Percentiles rank a stretch among this genome's conserved stretches.
Evolutionary conservation across 2,888 invertebrate genomes (phyloP).

Genomic region (Amphipyra tragopoginis): DNA sequence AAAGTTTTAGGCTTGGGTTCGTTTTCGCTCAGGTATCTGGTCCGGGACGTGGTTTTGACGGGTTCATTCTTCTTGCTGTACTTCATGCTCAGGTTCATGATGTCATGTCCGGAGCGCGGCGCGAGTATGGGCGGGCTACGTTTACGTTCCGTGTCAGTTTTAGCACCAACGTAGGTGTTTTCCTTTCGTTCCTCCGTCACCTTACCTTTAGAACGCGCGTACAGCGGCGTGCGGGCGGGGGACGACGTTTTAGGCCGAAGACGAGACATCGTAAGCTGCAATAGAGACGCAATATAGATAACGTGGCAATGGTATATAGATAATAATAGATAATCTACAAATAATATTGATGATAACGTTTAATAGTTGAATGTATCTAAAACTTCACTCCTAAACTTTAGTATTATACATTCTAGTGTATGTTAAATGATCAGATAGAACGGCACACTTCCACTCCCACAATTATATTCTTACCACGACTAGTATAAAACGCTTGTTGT

Average conservation of each 20-base stretch:
- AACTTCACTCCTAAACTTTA: constrained; percentile 62
- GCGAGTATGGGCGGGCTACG: constrained; percentile 69
- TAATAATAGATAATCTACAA: constrained; percentile 10
- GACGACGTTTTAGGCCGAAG: constrained; percentile 81
- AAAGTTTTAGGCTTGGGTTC: constrained; percentile 82
- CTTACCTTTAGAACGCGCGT: constrained; percentile 80
- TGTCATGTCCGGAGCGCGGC: constrained; percentile 77
- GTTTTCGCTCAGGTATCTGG: constrained; percentile 76
- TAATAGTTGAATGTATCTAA: constrained; percentile 33
- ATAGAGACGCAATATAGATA: constrained; percentile 37
- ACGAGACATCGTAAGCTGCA: constrained; percentile 83
- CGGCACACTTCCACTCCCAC: constrained; percentile 75
- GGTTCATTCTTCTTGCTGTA: constrained; percentile 79
- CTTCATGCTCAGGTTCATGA: constrained; percentile 73
- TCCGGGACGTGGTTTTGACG: constrained; percentile 73
- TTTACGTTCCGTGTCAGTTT: constrained; percentile 73
- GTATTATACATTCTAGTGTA: constrained; percentile 62
- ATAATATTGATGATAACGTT: constrained; percentile 7
- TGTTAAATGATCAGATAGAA: constrained; percentile 70
- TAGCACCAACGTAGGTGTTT: constrained; percentile 82
- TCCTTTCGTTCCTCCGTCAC: constrained; percentile 85
- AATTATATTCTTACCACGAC: constrained; percentile 78
- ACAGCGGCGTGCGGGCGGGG: constrained; percentile 77
- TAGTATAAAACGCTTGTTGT: constrained; percentile 74
- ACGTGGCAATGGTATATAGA: no score